phyloP scores from a whole-genome alignment of 2,113 vertebrate genomes.

The Elgaria multicarinata region DNA sequence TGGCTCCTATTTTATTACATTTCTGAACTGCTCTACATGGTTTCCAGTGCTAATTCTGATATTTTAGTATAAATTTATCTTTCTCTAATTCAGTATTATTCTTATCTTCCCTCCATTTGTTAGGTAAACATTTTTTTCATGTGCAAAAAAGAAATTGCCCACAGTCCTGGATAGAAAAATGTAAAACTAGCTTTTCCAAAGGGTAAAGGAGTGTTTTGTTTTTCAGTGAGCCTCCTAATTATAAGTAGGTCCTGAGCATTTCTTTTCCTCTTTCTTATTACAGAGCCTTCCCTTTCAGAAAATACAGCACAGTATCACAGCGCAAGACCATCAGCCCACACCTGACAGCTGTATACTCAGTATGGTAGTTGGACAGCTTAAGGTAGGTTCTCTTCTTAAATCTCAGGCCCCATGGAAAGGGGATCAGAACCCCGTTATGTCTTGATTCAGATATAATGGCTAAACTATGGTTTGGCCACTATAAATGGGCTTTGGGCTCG shows the following conservation, averaged over 20 bases:
- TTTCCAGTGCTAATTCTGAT: neutral
- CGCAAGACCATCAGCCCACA: slow-evolving; percentile 98
- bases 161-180: neutral
- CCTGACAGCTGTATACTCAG: slow-evolving; percentile 97
- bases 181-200: neutral
- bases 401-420: neutral
- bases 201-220: neutral
- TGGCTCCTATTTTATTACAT: neutral
- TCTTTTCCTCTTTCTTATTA: slow-evolving; percentile 58
- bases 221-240: neutral
- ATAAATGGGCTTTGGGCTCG: no score
- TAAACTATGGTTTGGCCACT: neutral
- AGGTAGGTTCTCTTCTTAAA: slow-evolving; percentile 81
- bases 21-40: neutral
- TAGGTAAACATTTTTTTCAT: neutral
- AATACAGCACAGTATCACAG: slow-evolving; percentile 98
- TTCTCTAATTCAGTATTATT: neutral
- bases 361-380: slow-evolving; percentile 99
- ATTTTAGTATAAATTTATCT: neutral
- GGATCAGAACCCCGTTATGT: neutral
- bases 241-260: neutral
- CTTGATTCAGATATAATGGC: neutral
- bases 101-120: neutral
- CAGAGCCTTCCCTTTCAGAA: slow-evolving; percentile 98
- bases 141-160: neutral